Evolutionary conservation across 2,797 vertebrate species (phyloP).

Genomic region (Myoxocephalus aenaeus): DNA sequence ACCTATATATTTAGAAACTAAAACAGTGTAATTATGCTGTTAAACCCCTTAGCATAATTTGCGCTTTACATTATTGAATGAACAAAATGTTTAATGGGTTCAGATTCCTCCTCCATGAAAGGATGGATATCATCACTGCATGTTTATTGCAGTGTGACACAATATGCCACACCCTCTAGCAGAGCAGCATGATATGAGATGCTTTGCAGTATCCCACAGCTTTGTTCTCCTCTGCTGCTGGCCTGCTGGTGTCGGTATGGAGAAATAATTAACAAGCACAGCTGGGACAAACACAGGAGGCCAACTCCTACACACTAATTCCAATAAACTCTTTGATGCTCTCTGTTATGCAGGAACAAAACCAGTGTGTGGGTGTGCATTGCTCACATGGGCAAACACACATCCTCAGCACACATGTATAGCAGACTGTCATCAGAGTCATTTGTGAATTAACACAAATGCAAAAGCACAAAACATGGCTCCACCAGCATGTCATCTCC

Average conservation of each 20-base stretch:
- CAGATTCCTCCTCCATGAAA: slow-evolving; percentile 14
- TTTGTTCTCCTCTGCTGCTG: slow-evolving; percentile 43
- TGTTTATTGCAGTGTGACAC: slow-evolving; percentile 29
- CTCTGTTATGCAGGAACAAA: slow-evolving; percentile 42
- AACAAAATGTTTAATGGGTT: slow-evolving; percentile 16
- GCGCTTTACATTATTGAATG: slow-evolving; percentile 3
- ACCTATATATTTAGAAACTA: slow-evolving; percentile 48
- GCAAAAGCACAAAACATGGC: slow-evolving; percentile 20
- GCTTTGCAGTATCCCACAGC: slow-evolving; percentile 48
- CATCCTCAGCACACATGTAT: slow-evolving; percentile 1
- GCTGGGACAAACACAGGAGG: slow-evolving; percentile 64
- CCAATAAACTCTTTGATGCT: slow-evolving; percentile 45
- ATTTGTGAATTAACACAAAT: slow-evolving; percentile 42
- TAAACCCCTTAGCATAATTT: slow-evolving; percentile 12
- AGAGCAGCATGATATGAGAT: slow-evolving; percentile 40
- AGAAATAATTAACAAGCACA: slow-evolving; percentile 71
- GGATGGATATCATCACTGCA: slow-evolving; percentile 12
- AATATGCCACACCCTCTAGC: slow-evolving; percentile 56
- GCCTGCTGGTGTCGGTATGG: slow-evolving; percentile 57
- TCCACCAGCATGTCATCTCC: slow-evolving; percentile 38
- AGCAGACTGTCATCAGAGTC: slow-evolving; percentile 12
- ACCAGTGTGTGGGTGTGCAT: slow-evolving; percentile 13
- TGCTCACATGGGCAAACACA: neutral
- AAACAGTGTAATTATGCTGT: slow-evolving; percentile 32
- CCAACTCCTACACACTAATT: slow-evolving; percentile 52